Evolutionary conservation across 2,113 vertebrate species (phyloP).

Genomic region (Connochaetes taurinus): DNA sequence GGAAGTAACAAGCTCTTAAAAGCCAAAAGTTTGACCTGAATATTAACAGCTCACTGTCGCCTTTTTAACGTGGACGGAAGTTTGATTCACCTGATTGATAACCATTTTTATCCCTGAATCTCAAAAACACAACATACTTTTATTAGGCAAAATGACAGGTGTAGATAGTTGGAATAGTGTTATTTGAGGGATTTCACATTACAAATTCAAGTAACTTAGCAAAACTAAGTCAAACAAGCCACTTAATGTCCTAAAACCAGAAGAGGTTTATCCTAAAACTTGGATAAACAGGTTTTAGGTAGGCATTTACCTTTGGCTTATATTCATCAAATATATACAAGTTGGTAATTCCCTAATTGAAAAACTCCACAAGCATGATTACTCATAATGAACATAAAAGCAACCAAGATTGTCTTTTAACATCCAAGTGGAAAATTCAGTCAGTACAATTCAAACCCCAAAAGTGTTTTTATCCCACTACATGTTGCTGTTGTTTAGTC

Average conservation of each 20-base stretch:
- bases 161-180: background rate
- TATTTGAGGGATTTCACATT: background rate
- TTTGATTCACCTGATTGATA: background rate
- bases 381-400: background rate
- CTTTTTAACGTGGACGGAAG: background rate
- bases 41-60: background rate
- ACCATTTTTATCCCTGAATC: background rate
- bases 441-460: background rate
- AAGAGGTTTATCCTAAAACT: background rate
- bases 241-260: background rate
- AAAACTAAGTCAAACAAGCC: background rate
- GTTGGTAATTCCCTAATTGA: background rate
- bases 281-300: background rate
- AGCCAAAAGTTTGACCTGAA: background rate
- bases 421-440: background rate
- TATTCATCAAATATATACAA: background rate
- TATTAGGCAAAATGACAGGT: background rate
- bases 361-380: background rate
- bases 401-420: background rate
- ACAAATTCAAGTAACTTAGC: background rate
- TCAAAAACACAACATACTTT: conserved; percentile 19
- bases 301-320: background rate
- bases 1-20: background rate
- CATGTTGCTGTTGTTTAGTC: background rate
- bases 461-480: background rate